These are phyloP conservation scores for Aleiodes testaceus DNA, from an alignment of 2,888 invertebrate genomes.

Conservation along the genomic window DNA sequence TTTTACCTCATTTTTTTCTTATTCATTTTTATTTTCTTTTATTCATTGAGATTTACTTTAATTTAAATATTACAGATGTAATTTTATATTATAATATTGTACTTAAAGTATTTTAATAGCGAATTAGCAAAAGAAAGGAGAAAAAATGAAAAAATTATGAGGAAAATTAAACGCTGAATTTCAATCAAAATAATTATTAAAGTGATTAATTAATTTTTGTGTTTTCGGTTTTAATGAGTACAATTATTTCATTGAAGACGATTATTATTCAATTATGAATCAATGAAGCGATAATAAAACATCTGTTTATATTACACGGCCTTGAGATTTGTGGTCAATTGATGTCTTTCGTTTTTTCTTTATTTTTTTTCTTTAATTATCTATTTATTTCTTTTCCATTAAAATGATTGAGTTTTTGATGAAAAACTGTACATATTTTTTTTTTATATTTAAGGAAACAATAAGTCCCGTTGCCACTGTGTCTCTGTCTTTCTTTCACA, in stretches of 20 bases:
- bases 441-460: constrained; percentile 33
- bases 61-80: constrained; percentile 42
- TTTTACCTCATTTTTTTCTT: not conserved
- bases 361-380: not conserved
- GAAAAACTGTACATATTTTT: constrained; percentile 42
- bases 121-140: constrained; percentile 54
- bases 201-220: constrained; percentile 2
- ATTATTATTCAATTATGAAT: constrained; percentile 9
- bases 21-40: not conserved
- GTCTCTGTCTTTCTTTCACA: not conserved
- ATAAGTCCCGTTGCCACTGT: constrained; percentile 41
- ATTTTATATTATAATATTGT: constrained; percentile 53
- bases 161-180: constrained; percentile 17
- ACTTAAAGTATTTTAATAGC: constrained; percentile 53
- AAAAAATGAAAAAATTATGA: constrained; percentile 4
- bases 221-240: constrained; percentile 12
- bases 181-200: constrained; percentile 16
- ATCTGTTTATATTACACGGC: constrained; percentile 19
- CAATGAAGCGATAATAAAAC: constrained; percentile 18
- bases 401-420: constrained; percentile 32
- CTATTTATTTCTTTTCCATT: not conserved
- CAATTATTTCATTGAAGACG: constrained; percentile 33
- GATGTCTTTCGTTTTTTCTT: not conserved
- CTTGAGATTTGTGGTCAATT: constrained; percentile 5
- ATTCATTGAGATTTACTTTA: not conserved